Percentiles rank a stretch among this genome's conserved stretches.
Evolutionary conservation across 2,888 invertebrate genomes (phyloP).

Genomic region (Parnassius orleans): DNA sequence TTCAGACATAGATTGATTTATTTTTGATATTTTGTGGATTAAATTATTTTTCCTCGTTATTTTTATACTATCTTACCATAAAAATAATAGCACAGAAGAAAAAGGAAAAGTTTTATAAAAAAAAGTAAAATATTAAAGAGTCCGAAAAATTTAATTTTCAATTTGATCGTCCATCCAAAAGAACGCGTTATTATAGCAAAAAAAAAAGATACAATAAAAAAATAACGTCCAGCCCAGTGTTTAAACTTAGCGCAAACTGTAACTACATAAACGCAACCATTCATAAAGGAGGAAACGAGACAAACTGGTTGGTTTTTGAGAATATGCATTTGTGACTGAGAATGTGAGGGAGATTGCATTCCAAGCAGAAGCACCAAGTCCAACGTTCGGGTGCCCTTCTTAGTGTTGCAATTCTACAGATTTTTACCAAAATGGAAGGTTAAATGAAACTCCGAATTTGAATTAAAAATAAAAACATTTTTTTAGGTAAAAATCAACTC

Average conservation of each 20-base stretch:
- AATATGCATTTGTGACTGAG: constrained; percentile 58
- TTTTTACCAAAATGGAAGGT: constrained; percentile 36
- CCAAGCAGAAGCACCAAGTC: constrained; percentile 45
- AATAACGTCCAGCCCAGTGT: constrained; percentile 20
- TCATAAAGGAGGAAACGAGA: constrained; percentile 70
- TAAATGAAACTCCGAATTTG: not conserved
- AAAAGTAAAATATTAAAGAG: too few relatives aligned
- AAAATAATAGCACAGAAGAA: too few relatives aligned
- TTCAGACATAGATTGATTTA: too few relatives aligned
- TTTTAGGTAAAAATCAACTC: too few relatives aligned
- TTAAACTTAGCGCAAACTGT: constrained; percentile 55
- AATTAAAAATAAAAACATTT: too few relatives aligned
- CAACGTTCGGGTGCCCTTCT: constrained; percentile 41
- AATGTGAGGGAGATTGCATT: constrained; percentile 78
- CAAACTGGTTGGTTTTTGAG: constrained; percentile 45
- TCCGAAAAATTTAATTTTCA: too few relatives aligned
- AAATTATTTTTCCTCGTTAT: too few relatives aligned
- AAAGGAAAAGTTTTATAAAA: too few relatives aligned
- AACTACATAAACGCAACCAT: constrained; percentile 57
- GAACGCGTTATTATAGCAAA: constrained; percentile 1
- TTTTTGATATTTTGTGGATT: too few relatives aligned
- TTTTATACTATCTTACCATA: too few relatives aligned
- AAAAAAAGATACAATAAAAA: constrained; percentile 18
- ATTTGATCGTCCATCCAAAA: not conserved
- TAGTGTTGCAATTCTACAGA: constrained; percentile 33